Evolutionary conservation across 2,113 vertebrate species (phyloP).

Genomic region (Sceloporus undulatus): DNA sequence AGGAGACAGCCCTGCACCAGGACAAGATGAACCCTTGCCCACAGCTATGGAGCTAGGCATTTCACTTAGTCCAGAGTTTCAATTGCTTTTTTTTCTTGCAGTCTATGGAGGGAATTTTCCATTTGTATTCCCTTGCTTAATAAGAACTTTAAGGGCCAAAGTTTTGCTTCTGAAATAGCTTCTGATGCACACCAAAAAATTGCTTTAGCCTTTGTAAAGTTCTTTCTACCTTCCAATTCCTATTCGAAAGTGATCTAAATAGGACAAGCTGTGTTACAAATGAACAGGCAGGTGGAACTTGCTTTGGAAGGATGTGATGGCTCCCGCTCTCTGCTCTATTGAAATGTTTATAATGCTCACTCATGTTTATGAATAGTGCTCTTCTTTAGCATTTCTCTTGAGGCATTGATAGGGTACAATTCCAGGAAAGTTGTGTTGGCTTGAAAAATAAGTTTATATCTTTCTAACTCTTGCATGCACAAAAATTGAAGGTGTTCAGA

Average conservation of each 20-base stretch:
- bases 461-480: not conserved
- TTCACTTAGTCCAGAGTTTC: not conserved
- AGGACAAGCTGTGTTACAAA: not conserved
- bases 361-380: conserved; percentile 20
- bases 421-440: conserved; percentile 21
- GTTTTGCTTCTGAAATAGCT: not conserved
- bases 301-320: not conserved
- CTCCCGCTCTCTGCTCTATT: not conserved
- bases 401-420: not conserved
- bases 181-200: conserved; percentile 4
- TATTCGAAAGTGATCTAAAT: not conserved
- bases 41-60: not conserved
- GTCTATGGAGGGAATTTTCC: conserved; percentile 4
- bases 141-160: conserved; percentile 5
- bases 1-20: not conserved
- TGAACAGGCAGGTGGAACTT: conserved; percentile 9
- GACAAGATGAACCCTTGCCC: not conserved
- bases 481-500: conserved; percentile 20
- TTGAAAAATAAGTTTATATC: conserved; percentile 1
- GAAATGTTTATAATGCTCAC: not conserved
- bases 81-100: not conserved
- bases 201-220: not conserved
- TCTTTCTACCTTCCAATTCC: conserved; percentile 10
- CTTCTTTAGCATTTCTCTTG: conserved; percentile 20
- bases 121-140: not conserved